Percentiles rank a stretch among this genome's conserved stretches.
Evolutionary conservation across 2,888 invertebrate species (phyloP).

Genomic region (Taphrorychus bicolor): DNA sequence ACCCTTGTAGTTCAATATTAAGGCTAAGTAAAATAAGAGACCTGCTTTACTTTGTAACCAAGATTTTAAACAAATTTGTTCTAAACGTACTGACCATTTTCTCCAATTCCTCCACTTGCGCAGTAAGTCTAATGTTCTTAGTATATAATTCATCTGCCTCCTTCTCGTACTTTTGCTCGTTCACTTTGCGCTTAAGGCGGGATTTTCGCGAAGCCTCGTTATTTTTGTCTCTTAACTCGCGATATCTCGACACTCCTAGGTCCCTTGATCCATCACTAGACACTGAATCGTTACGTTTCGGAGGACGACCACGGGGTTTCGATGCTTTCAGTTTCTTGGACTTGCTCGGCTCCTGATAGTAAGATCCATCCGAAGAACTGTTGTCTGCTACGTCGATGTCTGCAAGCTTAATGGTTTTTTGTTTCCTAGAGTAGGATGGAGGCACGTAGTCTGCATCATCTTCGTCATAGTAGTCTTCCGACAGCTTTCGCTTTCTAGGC

Average conservation of each 20-base stretch:
- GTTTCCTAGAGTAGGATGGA: slow-evolving; percentile 1
- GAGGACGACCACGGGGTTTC: slow-evolving; percentile 62
- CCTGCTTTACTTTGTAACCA: slow-evolving; percentile 62
- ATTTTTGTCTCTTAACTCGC: slow-evolving; percentile 77
- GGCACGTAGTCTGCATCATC: slow-evolving; percentile 44
- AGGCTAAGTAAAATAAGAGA: too few relatives aligned
- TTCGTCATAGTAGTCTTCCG: slow-evolving; percentile 51
- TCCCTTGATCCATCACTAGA: slow-evolving; percentile 60
- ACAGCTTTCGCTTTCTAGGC: slow-evolving; percentile 41
- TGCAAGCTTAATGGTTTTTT: slow-evolving; percentile 11
- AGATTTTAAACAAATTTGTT: slow-evolving; percentile 70
- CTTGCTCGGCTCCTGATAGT: slow-evolving; percentile 38
- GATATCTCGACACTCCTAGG: slow-evolving; percentile 63
- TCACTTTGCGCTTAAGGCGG: slow-evolving; percentile 72
- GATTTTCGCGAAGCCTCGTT: slow-evolving; percentile 81
- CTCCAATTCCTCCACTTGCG: slow-evolving; percentile 72
- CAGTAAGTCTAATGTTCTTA: slow-evolving; percentile 69
- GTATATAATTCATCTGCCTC: slow-evolving; percentile 65
- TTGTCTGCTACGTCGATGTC: slow-evolving; percentile 37
- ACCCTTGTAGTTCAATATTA: too few relatives aligned
- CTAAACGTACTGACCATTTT: slow-evolving; percentile 71
- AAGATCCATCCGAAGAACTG: slow-evolving; percentile 44
- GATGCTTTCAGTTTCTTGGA: slow-evolving; percentile 9
- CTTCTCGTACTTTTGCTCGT: slow-evolving; percentile 61
- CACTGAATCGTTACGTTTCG: slow-evolving; percentile 60